A percentile compares a stretch with the other conserved stretches of the same genome.
These are phyloP conservation scores for Triops cancriformis DNA, from an alignment of 1,140 invertebrate genomes.

Conservation along the genomic window DNA sequence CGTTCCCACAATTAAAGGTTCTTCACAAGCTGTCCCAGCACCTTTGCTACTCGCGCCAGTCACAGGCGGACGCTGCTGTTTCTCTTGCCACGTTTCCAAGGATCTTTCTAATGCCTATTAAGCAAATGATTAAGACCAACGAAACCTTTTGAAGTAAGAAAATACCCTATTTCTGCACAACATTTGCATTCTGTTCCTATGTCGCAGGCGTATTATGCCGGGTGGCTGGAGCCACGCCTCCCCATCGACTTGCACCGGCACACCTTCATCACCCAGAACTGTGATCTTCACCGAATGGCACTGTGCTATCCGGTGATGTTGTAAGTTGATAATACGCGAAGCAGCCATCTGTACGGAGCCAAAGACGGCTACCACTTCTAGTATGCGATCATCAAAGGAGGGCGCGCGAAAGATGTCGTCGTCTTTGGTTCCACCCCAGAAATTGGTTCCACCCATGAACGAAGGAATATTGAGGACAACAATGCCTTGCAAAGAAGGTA, in stretches of 20 bases:
- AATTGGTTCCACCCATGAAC: conserved; percentile 98
- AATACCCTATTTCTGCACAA: conserved; percentile 73
- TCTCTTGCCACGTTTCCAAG: conserved; percentile 86
- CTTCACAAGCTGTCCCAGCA: conserved; percentile 55
- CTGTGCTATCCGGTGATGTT: conserved; percentile 94
- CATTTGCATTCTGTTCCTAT: conserved; percentile 96
- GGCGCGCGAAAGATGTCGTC: conserved; percentile 79
- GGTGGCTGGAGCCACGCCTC: conserved; percentile 98
- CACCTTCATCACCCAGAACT: conserved; percentile 59
- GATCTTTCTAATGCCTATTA: conserved; percentile 72
- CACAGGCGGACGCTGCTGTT: conserved; percentile 58
- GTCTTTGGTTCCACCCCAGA: conserved; percentile 88
- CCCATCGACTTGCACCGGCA: conserved; percentile 75
- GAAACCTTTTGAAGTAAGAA: not conserved
- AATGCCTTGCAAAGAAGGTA: conserved; percentile 90
- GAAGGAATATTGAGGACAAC: conserved; percentile 95
- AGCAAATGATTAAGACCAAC: not conserved
- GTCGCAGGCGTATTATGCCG: conserved; percentile 87
- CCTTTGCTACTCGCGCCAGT: conserved; percentile 37
- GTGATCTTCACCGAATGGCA: conserved; percentile 92
- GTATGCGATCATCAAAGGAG: conserved; percentile 83
- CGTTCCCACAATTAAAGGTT: conserved; percentile 59
- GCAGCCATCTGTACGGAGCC: conserved; percentile 95
- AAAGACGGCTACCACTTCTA: conserved; percentile 94
- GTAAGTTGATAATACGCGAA: conserved; percentile 83